Percentiles rank a stretch among this genome's conserved stretches.
These are phyloP conservation scores for Polymixis lichenea DNA, from an alignment of 2,888 invertebrate genomes.

Conservation along the genomic window DNA sequence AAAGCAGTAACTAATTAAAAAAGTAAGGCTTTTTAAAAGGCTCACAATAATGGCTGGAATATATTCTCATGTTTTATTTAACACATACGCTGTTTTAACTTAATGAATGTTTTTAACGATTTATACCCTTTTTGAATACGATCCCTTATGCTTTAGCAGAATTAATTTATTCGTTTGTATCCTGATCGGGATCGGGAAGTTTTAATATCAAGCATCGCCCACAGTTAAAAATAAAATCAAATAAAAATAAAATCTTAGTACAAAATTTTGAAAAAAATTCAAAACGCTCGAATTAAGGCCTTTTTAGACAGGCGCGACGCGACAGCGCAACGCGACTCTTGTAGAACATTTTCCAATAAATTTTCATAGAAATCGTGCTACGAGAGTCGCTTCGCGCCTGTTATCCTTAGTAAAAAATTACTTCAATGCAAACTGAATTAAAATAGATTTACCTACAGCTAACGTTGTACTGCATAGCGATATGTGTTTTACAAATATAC, in stretches of 20 bases:
- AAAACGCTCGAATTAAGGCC: too few relatives aligned
- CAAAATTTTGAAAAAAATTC: too few relatives aligned
- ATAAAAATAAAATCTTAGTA: not conserved
- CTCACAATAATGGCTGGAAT: constrained; percentile 25
- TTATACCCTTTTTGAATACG: constrained; percentile 14
- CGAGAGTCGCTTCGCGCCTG: too few relatives aligned
- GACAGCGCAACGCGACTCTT: too few relatives aligned
- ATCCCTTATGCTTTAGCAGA: not conserved
- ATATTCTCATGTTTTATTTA: constrained; percentile 52
- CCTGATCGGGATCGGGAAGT: constrained; percentile 14
- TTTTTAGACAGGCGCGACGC: too few relatives aligned
- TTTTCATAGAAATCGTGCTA: too few relatives aligned
- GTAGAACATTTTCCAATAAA: too few relatives aligned
- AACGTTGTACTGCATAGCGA: not conserved
- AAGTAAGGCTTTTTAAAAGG: constrained; percentile 40
- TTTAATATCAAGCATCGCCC: not conserved
- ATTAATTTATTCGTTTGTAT: constrained; percentile 42
- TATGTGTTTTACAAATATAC: not conserved
- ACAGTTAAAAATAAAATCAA: constrained; percentile 1
- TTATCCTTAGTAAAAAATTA: too few relatives aligned
- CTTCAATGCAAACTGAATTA: too few relatives aligned
- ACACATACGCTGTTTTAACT: constrained; percentile 33
- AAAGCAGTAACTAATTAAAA: constrained; percentile 52
- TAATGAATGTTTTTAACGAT: constrained; percentile 42
- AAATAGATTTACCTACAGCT: not conserved